phyloP scores from a whole-genome alignment of 2,113 vertebrate genomes.

The Motacilla alba region DNA sequence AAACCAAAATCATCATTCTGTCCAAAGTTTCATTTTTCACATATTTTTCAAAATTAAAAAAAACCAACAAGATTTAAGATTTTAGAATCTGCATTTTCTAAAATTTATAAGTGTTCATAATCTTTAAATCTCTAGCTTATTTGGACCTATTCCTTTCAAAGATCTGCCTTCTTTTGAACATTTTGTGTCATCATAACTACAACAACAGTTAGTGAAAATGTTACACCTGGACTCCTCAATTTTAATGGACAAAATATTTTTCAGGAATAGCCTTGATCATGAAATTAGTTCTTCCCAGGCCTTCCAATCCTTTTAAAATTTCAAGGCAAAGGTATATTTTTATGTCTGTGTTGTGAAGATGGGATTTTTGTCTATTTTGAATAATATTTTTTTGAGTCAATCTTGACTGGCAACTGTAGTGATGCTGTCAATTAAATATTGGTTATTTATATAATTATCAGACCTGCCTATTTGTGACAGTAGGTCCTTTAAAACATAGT shows the following conservation, averaged over 20 bases:
- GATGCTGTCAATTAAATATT: neutral
- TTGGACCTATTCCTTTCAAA: neutral
- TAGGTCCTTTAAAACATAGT: neutral
- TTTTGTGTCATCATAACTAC: neutral
- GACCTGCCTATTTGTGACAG: neutral
- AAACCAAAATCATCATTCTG: neutral
- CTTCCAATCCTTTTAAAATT: neutral
- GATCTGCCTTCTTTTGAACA: neutral
- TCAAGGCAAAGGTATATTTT: neutral
- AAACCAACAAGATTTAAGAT: neutral
- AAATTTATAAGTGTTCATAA: neutral
- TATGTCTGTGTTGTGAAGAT: neutral
- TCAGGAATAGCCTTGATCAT: neutral
- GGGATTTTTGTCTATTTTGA: neutral
- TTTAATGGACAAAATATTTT: neutral
- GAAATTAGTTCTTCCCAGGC: neutral
- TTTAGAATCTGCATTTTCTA: neutral
- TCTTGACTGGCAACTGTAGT: neutral
- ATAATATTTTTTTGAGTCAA: neutral
- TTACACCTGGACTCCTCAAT: neutral
- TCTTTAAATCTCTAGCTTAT: neutral
- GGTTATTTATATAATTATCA: neutral
- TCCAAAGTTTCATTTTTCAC: neutral
- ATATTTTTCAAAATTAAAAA: neutral
- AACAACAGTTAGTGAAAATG: neutral